These are phyloP conservation scores for Pachypsylla venusta DNA, from an alignment of 1,140 invertebrate species.

Conservation along the genomic window DNA sequence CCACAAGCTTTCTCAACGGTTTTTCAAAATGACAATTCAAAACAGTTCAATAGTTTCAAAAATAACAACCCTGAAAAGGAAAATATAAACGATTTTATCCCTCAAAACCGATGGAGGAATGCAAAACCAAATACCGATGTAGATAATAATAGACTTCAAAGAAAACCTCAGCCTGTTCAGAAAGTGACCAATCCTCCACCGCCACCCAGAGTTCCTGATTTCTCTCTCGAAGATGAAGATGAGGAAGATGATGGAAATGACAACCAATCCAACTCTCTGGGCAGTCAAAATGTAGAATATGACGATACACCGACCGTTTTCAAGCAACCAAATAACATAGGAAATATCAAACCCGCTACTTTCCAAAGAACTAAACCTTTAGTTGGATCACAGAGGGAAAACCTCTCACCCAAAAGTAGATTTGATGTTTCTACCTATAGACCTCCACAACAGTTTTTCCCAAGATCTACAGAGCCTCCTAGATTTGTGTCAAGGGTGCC, in stretches of 20 bases:
- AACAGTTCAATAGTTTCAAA: neutral
- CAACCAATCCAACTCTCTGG: neutral
- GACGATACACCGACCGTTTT: neutral
- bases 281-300: neutral
- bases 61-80: neutral
- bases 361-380: neutral
- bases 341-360: neutral
- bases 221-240: neutral
- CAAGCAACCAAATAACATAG: neutral
- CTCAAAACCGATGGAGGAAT: constrained; percentile 1
- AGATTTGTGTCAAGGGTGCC: no score
- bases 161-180: neutral
- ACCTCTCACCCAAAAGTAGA: neutral
- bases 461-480: no score
- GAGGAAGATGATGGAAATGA: neutral
- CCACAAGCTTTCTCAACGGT: neutral
- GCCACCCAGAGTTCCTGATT: neutral
- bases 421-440: neutral
- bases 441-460: neutral
- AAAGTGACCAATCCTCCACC: neutral
- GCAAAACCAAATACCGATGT: neutral
- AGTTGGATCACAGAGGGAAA: neutral
- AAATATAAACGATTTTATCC: constrained; percentile 4
- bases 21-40: neutral
- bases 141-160: constrained; percentile 6